Evolutionary conservation across 2,888 invertebrate genomes (phyloP), one percentile per base, ranked within the genome.

Genomic region (Polietes domitor): DNA sequence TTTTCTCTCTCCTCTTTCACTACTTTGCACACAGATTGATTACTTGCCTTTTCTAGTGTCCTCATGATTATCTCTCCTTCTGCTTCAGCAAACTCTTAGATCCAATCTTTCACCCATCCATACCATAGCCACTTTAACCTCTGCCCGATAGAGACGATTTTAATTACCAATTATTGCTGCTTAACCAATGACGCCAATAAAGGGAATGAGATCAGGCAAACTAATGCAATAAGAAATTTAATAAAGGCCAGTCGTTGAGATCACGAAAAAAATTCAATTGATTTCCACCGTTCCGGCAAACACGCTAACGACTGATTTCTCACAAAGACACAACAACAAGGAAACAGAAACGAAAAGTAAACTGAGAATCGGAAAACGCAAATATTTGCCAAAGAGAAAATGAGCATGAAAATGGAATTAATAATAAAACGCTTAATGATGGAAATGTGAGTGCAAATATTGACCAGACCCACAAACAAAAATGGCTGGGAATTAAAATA

Each of bases 91-190:
- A 58, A 58, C 15, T 12, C 12, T 58, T 58, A 7, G 1, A 53
- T 21, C 9, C 21, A 21, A 58, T 58, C 26, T 73, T 63, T 63
- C 19, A 41, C 6, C 26, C 21, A 21, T 17, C 21, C 21, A 19
- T 53, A 53, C 53, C 21, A 21, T 10, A 58, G 15, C 28, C 24
- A 61, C 28, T 61, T 61, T n/a, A 68, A 12, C 15, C 41, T n/a
- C 24, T 43, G 15, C 19, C 43, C 21, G 7, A 15, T 68, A 19
- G n/a, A 17, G 65, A 26, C 65, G 55, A 68, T 76, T 78, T 75
- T 83, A 76, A 83, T 83, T 83, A 72, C 24, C 76, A 79, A 76
- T 83, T 79, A 83, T 79, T 75, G 43, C 65, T 61, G 72, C 55
- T 76, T 76, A 72, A 76, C 32, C 50, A 75, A 68, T n/a, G 32